A percentile compares a stretch with the other conserved stretches of the same genome.
Evolutionary conservation across 92 coral and sea anemone species (phyloP).

Genomic region (Umimayanthus kanabou): DNA sequence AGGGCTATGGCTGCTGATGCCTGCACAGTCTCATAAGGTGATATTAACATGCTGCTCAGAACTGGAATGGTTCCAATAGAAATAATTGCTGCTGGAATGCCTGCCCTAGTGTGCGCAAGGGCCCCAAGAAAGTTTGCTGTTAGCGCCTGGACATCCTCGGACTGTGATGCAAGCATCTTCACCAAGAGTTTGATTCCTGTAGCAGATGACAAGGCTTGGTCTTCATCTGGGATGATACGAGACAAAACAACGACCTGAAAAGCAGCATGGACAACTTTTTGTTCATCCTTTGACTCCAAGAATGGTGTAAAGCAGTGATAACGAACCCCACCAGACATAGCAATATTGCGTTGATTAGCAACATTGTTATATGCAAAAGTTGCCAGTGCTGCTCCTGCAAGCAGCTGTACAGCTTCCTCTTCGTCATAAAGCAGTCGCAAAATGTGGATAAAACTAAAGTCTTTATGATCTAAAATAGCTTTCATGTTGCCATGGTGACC

Average conservation of each 20-base stretch:
- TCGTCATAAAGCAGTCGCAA: constrained; percentile 76
- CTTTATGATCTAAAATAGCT: constrained; percentile 73
- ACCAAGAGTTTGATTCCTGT: constrained; percentile 84
- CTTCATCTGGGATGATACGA: constrained; percentile 92
- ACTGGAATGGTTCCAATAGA: constrained; percentile 86
- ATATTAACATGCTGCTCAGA: constrained; percentile 73
- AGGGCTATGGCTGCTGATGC: constrained; percentile 91
- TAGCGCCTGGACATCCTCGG: constrained; percentile 79
- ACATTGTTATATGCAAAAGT: constrained; percentile 91
- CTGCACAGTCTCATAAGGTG: constrained; percentile 86
- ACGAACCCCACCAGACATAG: constrained; percentile 78
- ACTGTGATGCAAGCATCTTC: constrained; percentile 65
- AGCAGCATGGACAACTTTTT: constrained; percentile 78
- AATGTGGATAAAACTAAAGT: constrained; percentile 79
- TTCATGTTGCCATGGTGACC: constrained; percentile 86
- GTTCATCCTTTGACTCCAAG: constrained; percentile 75
- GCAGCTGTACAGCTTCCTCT: constrained; percentile 74
- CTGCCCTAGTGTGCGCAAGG: constrained; percentile 95
- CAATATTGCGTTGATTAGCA: constrained; percentile 86
- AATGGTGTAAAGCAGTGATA: constrained; percentile 77
- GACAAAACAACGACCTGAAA: constrained; percentile 91
- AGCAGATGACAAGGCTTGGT: constrained; percentile 90
- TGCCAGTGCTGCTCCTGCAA: constrained; percentile 89
- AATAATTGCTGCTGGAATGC: constrained; percentile 93
- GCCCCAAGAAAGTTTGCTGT: constrained; percentile 94